phyloP scores from a whole-genome alignment of 2,888 invertebrate species.

The Oscheius sp. region DNA sequence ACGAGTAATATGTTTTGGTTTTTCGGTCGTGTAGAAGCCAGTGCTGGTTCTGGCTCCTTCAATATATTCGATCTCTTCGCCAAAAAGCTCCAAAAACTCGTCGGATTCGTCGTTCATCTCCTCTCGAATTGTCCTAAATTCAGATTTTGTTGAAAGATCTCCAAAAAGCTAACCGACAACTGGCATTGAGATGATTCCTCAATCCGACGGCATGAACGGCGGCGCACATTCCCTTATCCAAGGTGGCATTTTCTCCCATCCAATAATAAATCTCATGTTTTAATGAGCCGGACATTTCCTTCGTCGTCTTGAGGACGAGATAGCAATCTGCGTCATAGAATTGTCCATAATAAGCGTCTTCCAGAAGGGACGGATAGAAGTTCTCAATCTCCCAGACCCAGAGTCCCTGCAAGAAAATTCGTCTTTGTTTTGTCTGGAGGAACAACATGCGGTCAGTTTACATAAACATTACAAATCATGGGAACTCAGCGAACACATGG shows the following conservation, averaged over 20 bases:
- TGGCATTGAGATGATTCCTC: constrained; percentile 90
- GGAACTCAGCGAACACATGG: too few relatives aligned
- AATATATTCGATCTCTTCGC: constrained; percentile 88
- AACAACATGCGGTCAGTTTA: too few relatives aligned
- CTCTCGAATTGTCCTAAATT: constrained; percentile 82
- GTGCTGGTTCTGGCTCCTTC: constrained; percentile 96
- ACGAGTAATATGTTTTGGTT: constrained; percentile 56
- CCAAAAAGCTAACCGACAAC: constrained; percentile 52
- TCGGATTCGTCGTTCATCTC: constrained; percentile 96
- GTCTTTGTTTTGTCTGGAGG: too few relatives aligned
- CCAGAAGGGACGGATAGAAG: constrained; percentile 91
- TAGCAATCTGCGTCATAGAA: constrained; percentile 97
- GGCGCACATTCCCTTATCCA: constrained; percentile 93
- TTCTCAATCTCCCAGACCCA: constrained; percentile 99
- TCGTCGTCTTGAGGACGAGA: constrained; percentile 77
- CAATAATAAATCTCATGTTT: constrained; percentile 97
- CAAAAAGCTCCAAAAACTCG: constrained; percentile 91
- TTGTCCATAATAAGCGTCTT: constrained; percentile 86
- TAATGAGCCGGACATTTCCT: constrained; percentile 76
- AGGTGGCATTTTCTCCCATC: constrained; percentile 86
- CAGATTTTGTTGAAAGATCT: neutral
- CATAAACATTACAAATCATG: too few relatives aligned
- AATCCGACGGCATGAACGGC: constrained; percentile 99
- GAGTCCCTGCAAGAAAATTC: constrained; percentile 77
- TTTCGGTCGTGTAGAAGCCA: constrained; percentile 91